These are phyloP conservation scores for Perca flavescens DNA, from an alignment of 2,113 vertebrate genomes.

Conservation along the genomic window DNA sequence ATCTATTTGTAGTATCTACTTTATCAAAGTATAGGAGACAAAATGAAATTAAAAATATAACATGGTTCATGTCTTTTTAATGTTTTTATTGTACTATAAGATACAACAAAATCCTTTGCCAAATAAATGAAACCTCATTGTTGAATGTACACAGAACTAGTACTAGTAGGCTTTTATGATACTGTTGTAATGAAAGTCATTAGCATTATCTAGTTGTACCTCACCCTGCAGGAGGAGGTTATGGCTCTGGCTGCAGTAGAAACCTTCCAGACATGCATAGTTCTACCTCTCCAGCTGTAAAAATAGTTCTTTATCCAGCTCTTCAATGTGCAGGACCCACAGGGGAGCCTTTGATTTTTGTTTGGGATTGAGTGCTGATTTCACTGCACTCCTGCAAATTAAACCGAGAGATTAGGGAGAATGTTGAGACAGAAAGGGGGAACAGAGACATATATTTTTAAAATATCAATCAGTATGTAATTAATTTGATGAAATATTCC, in stretches of 20 bases:
- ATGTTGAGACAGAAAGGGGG: background rate
- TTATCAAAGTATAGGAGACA: constrained; percentile 40
- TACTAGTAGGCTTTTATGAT: background rate
- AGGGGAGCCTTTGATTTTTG: constrained; percentile 43
- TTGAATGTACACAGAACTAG: background rate
- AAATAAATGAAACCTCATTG: background rate
- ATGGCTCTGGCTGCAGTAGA: constrained; percentile 5
- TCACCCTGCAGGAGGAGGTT: background rate
- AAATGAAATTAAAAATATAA: constrained; percentile 46
- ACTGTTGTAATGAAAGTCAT: constrained; percentile 7
- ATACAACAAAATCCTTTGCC: background rate
- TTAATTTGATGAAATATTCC: background rate
- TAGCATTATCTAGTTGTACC: constrained; percentile 1
- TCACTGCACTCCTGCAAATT: constrained; percentile 35
- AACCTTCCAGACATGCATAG: constrained; percentile 32
- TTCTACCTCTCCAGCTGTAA: constrained; percentile 67
- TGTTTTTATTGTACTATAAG: background rate
- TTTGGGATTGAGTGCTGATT: constrained; percentile 43
- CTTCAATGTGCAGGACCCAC: constrained; percentile 15
- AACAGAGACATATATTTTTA: background rate
- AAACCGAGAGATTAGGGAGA: background rate
- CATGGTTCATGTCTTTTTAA: constrained; percentile 11
- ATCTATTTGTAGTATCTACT: constrained; percentile 71
- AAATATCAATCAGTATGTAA: background rate
- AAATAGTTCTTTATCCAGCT: constrained; percentile 48